Base-by-base conservation (phyloP, 2,113 vertebrate species). In the Larimichthys polyactis region DNA sequence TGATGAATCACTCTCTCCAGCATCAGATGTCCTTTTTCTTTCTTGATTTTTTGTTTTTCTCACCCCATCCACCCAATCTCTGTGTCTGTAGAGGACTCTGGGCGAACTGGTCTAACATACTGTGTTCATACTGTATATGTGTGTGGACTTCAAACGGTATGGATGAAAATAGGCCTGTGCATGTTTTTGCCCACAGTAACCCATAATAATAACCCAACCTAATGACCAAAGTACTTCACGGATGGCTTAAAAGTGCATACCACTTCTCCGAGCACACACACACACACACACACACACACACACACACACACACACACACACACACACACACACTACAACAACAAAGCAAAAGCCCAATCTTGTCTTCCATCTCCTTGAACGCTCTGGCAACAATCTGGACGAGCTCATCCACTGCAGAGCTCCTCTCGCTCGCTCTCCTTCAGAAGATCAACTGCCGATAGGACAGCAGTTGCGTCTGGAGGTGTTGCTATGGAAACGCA, bases 171-270 rank as follows among this genome's bases (percentile, higher is more conserved):
- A 79, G 48, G 20, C 44, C 49, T 0, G 0, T 46, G 43, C 40
- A 43, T 67, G 73, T 83, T 80, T 55, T 81, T 32, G 29, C 63
- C 46, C 66, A 67, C 43, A 78, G 17, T 77, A 81, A 79, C 17
- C 19, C 40, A 3, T 59, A 63, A 72, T 62, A 86, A 75, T 67
- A 84, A 71, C 55, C 81, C 57, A 62, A 64, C 5, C 48, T 87
- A 87, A 83, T 80, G 75, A 78, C 62, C 80, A 79, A 75, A 84
- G 78, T 32, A 81, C 77, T 87, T 85, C 60, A 87, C 8, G 74
- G 73, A 64, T 71, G 76, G 58, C 46, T 81, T 66, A 24, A 36
- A 17, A 48, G 24, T 43, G 64, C 22, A 66, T 54, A 59, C 59
- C 59, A 65, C 69, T 49, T 58, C 22, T 36, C 17, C 3, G 19